Evolutionary conservation across 2,797 vertebrate species (phyloP), one percentile per base, ranked within the genome.

Genomic region (Apodemus agrarius): DNA sequence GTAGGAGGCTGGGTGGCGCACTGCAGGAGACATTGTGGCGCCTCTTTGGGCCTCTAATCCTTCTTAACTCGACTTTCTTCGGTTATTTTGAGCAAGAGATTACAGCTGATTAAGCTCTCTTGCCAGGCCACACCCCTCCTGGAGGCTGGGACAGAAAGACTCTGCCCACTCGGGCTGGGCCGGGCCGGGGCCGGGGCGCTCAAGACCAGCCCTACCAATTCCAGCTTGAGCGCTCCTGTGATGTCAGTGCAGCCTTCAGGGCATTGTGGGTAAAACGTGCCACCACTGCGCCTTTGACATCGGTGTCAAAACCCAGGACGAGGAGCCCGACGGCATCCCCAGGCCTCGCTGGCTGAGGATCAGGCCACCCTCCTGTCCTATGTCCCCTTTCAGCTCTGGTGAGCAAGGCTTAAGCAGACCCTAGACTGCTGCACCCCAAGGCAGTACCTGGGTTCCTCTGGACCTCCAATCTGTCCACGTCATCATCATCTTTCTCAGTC

Each of bases 1-100:
- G 37, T 37, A 29, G 22, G 93, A 49, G 65, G n/a, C 40, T 2
- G 1, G 1, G 52, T 9, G 52, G 37, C 24, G 1, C 11, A 11
- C 65, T 2, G 90, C 13, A 9, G 37, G 63, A 83, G 63, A 26
- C 9, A 26, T 21, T 10, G 46, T 49, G 75, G 90, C 1, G 86
- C 86, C 93, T 97, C 97, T 94, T 98, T 96, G 97, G 98, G 89
- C 69, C 95, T 69, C 78, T 99, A 99, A 99, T 98, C 99, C 98
- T 98, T 97, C 98, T 98, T 98, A 97, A 96, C 98, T 98, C 98
- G 98, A 98, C 98, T 98, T 98, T 98, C 98, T 98, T 98, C 98
- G 96, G 98, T 98, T 99, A 99, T 99, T 98, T 98, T 98, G 98
- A 98, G 98, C 97, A 97, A 98, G 98, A 98, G 99, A 98, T 99